A percentile compares a stretch with the other conserved stretches of the same genome.
These are phyloP conservation scores for Ctenicera cuprea DNA, from an alignment of 2,888 invertebrate species.

Conservation along the genomic window DNA sequence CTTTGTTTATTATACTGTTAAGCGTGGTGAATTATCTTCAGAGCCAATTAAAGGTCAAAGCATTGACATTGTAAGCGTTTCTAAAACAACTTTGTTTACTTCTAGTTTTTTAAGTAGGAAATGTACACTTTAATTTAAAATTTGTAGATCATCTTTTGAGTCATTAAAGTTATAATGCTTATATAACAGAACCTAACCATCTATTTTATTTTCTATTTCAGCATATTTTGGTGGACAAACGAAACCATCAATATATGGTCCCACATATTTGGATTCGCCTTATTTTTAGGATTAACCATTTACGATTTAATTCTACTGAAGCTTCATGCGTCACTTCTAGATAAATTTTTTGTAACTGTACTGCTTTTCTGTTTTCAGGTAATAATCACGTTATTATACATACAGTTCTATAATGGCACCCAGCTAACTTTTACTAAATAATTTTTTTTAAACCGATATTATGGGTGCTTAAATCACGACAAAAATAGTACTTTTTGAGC, in stretches of 20 bases:
- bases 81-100: no score
- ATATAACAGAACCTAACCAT: no score
- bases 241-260: constrained; percentile 99
- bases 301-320: constrained; percentile 89
- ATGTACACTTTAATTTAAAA: no score
- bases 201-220: constrained; percentile 70
- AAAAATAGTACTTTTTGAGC: no score
- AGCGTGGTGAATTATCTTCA: not conserved
- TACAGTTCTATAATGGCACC: constrained; percentile 65
- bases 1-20: not conserved
- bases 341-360: constrained; percentile 89
- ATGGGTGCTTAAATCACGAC: no score
- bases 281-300: constrained; percentile 88
- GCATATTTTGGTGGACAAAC: constrained; percentile 97
- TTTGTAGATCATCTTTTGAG: no score
- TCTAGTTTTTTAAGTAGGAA: no score
- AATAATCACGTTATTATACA: no score
- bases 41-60: not conserved
- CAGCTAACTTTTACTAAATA: not conserved
- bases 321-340: constrained; percentile 85
- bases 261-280: constrained; percentile 90
- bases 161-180: no score
- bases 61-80: not conserved
- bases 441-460: no score
- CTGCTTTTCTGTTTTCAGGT: constrained; percentile 93